phyloP scores from a whole-genome alignment of 2,888 invertebrate species.

The Anorthoa munda region DNA sequence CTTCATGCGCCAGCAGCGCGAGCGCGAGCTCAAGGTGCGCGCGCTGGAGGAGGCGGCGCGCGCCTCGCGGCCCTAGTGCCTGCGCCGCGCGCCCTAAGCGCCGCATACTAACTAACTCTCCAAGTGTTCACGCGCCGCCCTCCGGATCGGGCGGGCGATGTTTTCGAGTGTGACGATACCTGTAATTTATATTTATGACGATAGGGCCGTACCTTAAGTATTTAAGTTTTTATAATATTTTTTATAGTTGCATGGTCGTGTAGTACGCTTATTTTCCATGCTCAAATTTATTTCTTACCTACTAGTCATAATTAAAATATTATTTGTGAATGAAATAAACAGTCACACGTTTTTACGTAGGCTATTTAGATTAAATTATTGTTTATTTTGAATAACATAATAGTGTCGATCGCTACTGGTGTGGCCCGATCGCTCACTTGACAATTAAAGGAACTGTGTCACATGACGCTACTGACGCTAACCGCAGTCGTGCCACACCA shows the following conservation, averaged over 20 bases:
- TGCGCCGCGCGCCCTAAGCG: slow-evolving; percentile 55
- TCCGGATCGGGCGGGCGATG: slow-evolving; percentile 64
- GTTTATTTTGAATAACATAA: slow-evolving; percentile 69
- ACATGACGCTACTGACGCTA: slow-evolving; percentile 24
- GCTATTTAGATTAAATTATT: slow-evolving; percentile 84
- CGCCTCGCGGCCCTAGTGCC: slow-evolving; percentile 88
- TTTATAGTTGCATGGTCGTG: slow-evolving; percentile 89
- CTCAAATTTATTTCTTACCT: slow-evolving; percentile 90
- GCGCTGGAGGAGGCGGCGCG: slow-evolving; percentile 96
- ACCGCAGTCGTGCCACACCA: slow-evolving; percentile 51
- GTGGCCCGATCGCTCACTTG: slow-evolving; percentile 23
- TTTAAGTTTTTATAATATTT: slow-evolving; percentile 86
- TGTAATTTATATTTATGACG: slow-evolving; percentile 88
- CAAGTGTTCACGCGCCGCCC: slow-evolving; percentile 63
- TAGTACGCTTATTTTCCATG: slow-evolving; percentile 89
- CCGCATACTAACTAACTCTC: slow-evolving; percentile 63
- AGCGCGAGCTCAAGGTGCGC: slow-evolving; percentile 96
- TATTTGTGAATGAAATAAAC: slow-evolving; percentile 79
- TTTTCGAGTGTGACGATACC: slow-evolving; percentile 80
- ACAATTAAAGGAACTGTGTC: slow-evolving; percentile 26
- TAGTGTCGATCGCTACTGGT: slow-evolving; percentile 53
- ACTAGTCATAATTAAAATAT: slow-evolving; percentile 89
- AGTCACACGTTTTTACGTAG: slow-evolving; percentile 77
- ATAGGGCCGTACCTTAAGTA: slow-evolving; percentile 71
- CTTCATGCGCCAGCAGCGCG: slow-evolving; percentile 94